Conservation (phyloP, 1,140 invertebrate species). For the silkworm (Bombyx mori) region DNA sequence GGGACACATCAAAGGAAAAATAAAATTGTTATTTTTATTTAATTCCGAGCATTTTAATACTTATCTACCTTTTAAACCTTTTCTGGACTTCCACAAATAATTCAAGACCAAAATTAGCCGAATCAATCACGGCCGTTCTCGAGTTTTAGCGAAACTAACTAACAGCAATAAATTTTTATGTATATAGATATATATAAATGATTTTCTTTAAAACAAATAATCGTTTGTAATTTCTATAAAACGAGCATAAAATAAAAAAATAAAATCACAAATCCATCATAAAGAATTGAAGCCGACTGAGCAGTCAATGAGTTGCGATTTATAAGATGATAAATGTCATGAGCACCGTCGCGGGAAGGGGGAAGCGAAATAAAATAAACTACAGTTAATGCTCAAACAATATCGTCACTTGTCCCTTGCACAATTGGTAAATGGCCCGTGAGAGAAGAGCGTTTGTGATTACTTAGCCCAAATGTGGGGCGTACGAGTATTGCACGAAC, state of each 20-base stretch:
- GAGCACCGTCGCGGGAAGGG: slow-evolving; percentile 13
- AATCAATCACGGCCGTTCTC: no score
- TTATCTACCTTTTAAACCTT: no score
- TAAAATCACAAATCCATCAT: slow-evolving; percentile 13
- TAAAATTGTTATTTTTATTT: no score
- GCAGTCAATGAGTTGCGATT: slow-evolving; percentile 43
- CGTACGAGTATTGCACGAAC: background rate
- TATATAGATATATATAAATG: no score
- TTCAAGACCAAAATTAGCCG: no score
- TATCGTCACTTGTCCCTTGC: slow-evolving; percentile 43
- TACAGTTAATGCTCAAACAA: slow-evolving; percentile 44
- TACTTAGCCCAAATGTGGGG: slow-evolving; percentile 28
- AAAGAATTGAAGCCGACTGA: slow-evolving; percentile 33
- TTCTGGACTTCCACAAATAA: no score
- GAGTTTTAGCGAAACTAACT: no score
- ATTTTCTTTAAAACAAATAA: no score
- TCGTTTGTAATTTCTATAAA: no score
- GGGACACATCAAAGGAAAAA: no score
- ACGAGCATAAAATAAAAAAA: background rate
- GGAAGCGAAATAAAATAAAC: slow-evolving; percentile 34
- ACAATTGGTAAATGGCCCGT: slow-evolving; percentile 47
- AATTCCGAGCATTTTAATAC: no score
- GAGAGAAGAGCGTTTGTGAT: slow-evolving; percentile 26
- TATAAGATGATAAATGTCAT: slow-evolving; percentile 39
- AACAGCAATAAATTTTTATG: no score